Evolutionary conservation across 2,797 vertebrate genomes (phyloP), one percentile per base, ranked within the genome.

Genomic region (Chelon auratus): DNA sequence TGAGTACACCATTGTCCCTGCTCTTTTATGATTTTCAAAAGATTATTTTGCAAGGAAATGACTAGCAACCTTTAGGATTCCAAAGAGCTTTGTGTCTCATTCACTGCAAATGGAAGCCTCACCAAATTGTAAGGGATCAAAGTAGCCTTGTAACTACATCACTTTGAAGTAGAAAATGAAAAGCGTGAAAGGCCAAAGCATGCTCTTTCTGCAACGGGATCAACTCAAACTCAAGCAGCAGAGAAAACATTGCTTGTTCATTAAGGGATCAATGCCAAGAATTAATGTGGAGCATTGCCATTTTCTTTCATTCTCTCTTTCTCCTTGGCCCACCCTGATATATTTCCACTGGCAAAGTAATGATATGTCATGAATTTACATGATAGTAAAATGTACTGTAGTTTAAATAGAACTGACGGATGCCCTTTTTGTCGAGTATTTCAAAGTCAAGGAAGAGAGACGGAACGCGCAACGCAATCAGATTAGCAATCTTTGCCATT

Each of bases 101-200:
- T 72, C 54, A 57, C 72, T 68, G 65, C 71, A 76, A 74, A 78
- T 76, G 62, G 20, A 83, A 55, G 75, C 54, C 77, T 73, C 63
- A 70, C 59, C 36, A 61, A 62, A 75, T 68, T 81, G 65, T 64
- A 70, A 67, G 26, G 77, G 84, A 89, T 90, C 86, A 85, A 83
- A 86, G 81, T 15, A 15, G 72, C 51, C 15, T 68, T 65, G n/a
- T 58, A 72, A 73, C 68, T 72, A 73, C 9, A 0, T 64, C 15
- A 43, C 84, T 84, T 82, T 86, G 69, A 83, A 80, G 75, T 72
- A 72, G 42, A 77, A 77, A 85, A 80, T 64, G 69, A 82, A 82
- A 71, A 74, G 78, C 42, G 40, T 78, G 70, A 68, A 87, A 81
- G 72, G 75, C 63, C 62, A 54, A 58, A 81, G 59, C 65, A 58